Evolutionary conservation across 2,797 vertebrate genomes (phyloP).

Genomic region (Clarias fuscus): DNA sequence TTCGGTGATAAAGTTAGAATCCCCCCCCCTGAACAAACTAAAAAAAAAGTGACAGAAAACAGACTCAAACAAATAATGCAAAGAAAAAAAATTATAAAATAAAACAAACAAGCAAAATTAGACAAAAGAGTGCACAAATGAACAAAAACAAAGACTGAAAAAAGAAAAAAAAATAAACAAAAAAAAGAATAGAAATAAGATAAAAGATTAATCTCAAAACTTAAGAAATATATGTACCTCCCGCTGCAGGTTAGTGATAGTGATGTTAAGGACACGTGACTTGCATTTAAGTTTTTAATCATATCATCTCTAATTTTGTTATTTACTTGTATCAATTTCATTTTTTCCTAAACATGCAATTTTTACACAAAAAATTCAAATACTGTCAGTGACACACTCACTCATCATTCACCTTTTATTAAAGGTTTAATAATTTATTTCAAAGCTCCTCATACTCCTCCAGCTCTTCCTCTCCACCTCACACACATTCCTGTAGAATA

Average conservation of each 20-base stretch:
- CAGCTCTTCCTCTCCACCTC: neutral
- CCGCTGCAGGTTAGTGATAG: neutral
- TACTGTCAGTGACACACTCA: neutral
- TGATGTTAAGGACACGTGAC: neutral
- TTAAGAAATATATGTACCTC: neutral
- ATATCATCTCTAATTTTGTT: neutral
- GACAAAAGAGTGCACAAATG: no score
- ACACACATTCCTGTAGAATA: neutral
- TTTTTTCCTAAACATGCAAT: neutral
- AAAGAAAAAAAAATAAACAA: no score
- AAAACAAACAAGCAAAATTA: neutral
- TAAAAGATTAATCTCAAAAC: no score
- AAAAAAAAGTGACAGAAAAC: neutral
- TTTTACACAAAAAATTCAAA: neutral
- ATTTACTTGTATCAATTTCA: neutral
- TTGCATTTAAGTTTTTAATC: neutral
- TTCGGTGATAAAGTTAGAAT: no score
- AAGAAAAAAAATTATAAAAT: no score
- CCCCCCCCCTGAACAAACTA: neutral
- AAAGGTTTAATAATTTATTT: slow-evolving; percentile 32
- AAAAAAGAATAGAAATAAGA: neutral
- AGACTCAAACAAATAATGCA: no score
- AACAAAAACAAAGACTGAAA: no score
- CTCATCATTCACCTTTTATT: neutral
- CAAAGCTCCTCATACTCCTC: neutral